Evolutionary conservation across 2,797 vertebrate genomes (phyloP).

Genomic region (Oreonectes daqikongensis): DNA sequence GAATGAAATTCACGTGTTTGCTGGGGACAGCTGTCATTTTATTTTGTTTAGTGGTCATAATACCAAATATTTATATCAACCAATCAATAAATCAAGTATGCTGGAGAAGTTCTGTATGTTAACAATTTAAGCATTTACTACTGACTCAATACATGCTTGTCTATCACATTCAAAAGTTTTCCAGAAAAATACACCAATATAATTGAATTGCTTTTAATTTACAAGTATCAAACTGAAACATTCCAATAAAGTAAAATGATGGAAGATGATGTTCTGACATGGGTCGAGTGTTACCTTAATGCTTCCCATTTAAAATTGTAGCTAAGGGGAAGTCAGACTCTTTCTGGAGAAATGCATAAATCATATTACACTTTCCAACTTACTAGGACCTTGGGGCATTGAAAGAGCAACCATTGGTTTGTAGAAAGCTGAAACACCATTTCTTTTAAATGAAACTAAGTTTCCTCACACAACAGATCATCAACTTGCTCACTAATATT

Average conservation of each 20-base stretch:
- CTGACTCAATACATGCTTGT: conserved; percentile 60
- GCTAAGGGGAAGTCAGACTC: not conserved
- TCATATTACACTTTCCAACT: not conserved
- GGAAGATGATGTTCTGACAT: too few relatives aligned
- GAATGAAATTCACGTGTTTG: too few relatives aligned
- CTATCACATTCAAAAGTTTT: conserved; percentile 33
- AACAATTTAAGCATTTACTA: conserved; percentile 60
- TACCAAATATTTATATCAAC: too few relatives aligned
- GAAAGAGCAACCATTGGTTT: not conserved
- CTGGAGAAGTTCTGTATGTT: too few relatives aligned
- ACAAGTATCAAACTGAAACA: conserved; percentile 62
- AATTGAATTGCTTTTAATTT: conserved; percentile 62
- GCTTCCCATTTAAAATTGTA: not conserved
- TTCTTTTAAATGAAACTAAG: not conserved
- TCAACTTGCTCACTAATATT: not conserved
- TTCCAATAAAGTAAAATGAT: not conserved
- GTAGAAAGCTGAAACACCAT: not conserved
- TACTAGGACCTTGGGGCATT: not conserved
- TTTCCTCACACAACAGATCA: not conserved
- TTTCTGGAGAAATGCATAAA: conserved; percentile 1
- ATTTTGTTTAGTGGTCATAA: too few relatives aligned
- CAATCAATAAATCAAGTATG: too few relatives aligned
- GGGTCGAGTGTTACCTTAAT: not conserved
- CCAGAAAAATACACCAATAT: too few relatives aligned
- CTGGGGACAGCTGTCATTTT: too few relatives aligned